Conservation (phyloP, 2,888 invertebrate genomes). For the Lobophora halterata region DNA sequence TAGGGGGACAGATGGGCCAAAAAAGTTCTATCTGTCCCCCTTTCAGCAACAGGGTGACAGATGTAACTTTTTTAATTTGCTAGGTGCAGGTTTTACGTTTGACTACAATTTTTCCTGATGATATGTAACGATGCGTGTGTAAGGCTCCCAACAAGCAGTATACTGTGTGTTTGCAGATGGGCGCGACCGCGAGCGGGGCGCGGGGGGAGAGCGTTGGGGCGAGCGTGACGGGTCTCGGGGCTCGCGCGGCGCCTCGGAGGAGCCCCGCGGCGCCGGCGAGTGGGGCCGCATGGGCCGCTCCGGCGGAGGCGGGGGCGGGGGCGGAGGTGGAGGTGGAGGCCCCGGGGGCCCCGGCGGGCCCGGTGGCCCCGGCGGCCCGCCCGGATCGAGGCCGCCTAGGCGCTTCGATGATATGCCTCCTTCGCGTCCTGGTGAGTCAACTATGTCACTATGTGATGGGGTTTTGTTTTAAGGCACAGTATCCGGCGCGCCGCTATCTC, state of each 20-base stretch:
- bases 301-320: conserved; percentile 43
- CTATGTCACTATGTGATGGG: too few species aligned
- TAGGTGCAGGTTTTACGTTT: too few species aligned
- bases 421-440: conserved; percentile 58
- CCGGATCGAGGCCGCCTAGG: conserved; percentile 45
- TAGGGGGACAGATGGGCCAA: too few species aligned
- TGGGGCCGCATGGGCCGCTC: conserved; percentile 67
- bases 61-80: too few species aligned
- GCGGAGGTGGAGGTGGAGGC: conserved; percentile 50
- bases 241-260: conserved; percentile 68
- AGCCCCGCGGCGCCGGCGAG: conserved; percentile 55
- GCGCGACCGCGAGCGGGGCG: conserved; percentile 58
- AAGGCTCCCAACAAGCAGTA: not conserved
- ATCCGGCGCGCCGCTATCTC: too few species aligned
- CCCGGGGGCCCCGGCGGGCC: conserved; percentile 58
- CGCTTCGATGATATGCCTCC: conserved; percentile 71
- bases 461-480: too few species aligned
- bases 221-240: conserved; percentile 47
- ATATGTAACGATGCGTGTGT: conserved; percentile 5
- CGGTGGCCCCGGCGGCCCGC: conserved; percentile 40
- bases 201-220: conserved; percentile 62
- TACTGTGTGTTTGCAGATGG: conserved; percentile 32
- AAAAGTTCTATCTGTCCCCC: too few species aligned
- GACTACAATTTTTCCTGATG: conserved; percentile 2
- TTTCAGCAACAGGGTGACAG: too few species aligned